A percentile compares a stretch with the other conserved stretches of the same genome.
Conservation (phyloP, 2,797 vertebrate genomes). For the Pyrrhura leucotis region DNA sequence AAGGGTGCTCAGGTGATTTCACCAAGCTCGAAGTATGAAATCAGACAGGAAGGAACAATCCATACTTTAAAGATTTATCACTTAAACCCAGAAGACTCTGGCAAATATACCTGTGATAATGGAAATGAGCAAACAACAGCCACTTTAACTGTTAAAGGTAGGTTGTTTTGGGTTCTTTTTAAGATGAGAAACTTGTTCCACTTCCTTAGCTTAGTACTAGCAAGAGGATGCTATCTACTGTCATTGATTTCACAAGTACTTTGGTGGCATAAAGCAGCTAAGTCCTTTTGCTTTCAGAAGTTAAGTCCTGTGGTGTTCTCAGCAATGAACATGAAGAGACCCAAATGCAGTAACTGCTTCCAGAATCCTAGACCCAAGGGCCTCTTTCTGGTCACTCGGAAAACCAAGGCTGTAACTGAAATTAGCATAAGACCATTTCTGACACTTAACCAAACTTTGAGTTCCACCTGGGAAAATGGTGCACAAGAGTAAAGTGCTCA, state of each 20-base stretch:
- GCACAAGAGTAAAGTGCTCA: not conserved
- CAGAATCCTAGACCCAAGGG: not conserved
- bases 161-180: not conserved
- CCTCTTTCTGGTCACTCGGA: not conserved
- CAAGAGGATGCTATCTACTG: fast-evolving
- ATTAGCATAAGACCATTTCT: not conserved
- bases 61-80: constrained; percentile 41
- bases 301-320: not conserved
- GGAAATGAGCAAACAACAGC: constrained; percentile 31
- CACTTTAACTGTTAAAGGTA: constrained; percentile 59
- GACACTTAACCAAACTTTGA: not conserved
- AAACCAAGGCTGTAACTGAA: not conserved
- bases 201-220: not conserved
- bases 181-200: not conserved
- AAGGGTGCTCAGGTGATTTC: constrained; percentile 28
- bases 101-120: constrained; percentile 54
- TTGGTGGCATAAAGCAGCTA: not conserved
- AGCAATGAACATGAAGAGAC: not conserved
- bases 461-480: not conserved
- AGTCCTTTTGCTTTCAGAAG: not conserved
- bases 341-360: not conserved
- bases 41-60: constrained; percentile 12
- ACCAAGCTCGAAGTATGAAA: constrained; percentile 45
- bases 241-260: not conserved
- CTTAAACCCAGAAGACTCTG: constrained; percentile 39